Base-by-base conservation (phyloP, 2,113 vertebrate genomes). In the Myrmecophaga tridactyla region DNA sequence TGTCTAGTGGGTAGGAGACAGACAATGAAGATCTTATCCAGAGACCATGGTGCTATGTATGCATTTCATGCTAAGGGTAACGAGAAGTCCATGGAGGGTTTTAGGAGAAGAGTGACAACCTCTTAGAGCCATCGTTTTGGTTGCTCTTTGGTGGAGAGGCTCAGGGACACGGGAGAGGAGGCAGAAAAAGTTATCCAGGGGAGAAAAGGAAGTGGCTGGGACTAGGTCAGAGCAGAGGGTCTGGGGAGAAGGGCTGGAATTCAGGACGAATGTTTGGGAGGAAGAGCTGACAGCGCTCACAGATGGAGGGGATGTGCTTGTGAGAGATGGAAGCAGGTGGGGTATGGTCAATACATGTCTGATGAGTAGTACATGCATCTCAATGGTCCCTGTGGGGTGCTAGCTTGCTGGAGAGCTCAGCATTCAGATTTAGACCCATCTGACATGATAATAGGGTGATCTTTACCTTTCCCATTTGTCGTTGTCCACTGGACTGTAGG, bases 41-140 rank as follows among this genome's bases (percentile, higher is more conserved):
- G 70, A n/a, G n/a, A 2, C 43, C 2, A 0, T 21, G 43, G 14
- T 7, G 12, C 5, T 27, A 39, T 58, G 36, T 2, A 17, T 27
- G 39, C 0, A 1, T 31, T 73, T 86, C 76, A 43, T 43, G 29
- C 34, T 29, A 18, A 58, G 86, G 46, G 13, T 4, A 21, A 3
- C 1, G 2, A n/a, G 65, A 63, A 3, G 1, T 34, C 4, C 43
- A 3, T 0, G 29, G 63, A 43, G 27, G 75, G 17, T 53, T 94
- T 76, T 31, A 76, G 78, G 31, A 31, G 13, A 18, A 43, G n/a
- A 46, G n/a, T 51, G 90, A 82, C 56, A 48, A 51, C 0, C 14
- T n/a, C 41, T 80, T 29, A 80, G 31, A 76, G 43, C 63, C 43
- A 31, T 43, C 63, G 34, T 34, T 43, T n/a, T 58, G 39, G 51